Percentiles rank a stretch among this genome's conserved stretches.
Conservation (phyloP, 2,888 invertebrate genomes). For the Andrena minutula region DNA sequence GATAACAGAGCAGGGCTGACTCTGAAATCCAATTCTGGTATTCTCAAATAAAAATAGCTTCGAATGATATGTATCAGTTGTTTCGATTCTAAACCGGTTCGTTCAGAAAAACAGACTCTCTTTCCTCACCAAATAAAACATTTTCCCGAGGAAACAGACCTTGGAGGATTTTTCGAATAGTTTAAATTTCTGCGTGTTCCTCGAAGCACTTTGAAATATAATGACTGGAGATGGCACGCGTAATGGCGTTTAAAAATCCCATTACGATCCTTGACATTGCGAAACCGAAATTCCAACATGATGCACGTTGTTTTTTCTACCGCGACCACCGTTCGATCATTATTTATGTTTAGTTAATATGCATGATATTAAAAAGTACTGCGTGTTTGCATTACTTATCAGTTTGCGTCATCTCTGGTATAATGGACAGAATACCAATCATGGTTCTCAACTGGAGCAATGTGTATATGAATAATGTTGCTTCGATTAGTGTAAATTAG, state of each 20-base stretch:
- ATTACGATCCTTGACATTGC: neutral
- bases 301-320: neutral
- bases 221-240: neutral
- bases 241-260: neutral
- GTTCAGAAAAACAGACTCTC: neutral
- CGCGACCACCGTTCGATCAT: neutral
- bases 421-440: neutral
- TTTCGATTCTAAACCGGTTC: constrained; percentile 4
- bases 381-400: constrained; percentile 11
- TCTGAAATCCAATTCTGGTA: neutral
- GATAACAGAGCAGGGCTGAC: constrained; percentile 11
- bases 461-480: neutral
- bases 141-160: neutral
- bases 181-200: neutral
- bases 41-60: constrained; percentile 40
- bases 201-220: neutral
- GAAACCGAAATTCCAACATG: neutral
- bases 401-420: constrained; percentile 17
- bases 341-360: constrained; percentile 9
- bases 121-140: neutral
- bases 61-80: neutral
- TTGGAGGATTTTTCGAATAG: neutral
- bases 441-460: neutral
- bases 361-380: constrained; percentile 6
- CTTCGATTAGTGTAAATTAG: neutral